Evolutionary conservation across 1,140 invertebrate species (phyloP), one percentile per base, ranked within the genome.

Genomic region (Aphelenchoides besseyi): DNA sequence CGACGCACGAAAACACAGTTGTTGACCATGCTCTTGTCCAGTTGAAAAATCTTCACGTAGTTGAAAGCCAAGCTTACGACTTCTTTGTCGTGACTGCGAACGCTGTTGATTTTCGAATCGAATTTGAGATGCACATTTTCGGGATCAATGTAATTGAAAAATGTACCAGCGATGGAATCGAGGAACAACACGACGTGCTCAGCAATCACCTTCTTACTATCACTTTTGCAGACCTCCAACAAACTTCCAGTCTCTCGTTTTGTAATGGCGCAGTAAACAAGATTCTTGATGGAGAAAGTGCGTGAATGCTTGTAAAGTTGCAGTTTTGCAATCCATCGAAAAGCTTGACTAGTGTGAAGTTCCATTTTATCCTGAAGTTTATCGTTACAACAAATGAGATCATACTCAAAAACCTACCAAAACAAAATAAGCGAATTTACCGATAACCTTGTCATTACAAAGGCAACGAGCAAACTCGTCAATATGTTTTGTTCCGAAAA

Each of bases 1-100:
- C 18, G 55, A 33, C 55, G 55, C 5, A 29, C 26, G 18, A 59
- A 59, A 23, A 59, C 18, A 23, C 55, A 59, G 55, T 59, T 59
- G 5, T 28, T 28, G 55, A 33, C 32, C 18, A 8, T 5, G 18
- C 18, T 5, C 55, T 59, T 59, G 5, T 29, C 26, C 26, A 33
- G 12, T 28, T 28, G 5, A 23, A 59, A 59, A 5, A 8, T 23
- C 12, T 33, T 28, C 5, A 8, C 5, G 55, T 8, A 59, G 26
- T 28, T 29, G 55, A 59, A 59, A 33, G 32, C 55, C 26, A 59
- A 8, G 5, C 23, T 59, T 5, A 59, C 55, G 18, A 59, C 55
- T 8, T 48, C 55, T 23, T 5, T 59, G 5, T 5, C 16, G 12
- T 23, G 18, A 5, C 23, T 33, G 5, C 55, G 41, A 23, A 59